Conservation (phyloP, 23 tunicate genomes). For the Clavelina lepadiformis region DNA sequence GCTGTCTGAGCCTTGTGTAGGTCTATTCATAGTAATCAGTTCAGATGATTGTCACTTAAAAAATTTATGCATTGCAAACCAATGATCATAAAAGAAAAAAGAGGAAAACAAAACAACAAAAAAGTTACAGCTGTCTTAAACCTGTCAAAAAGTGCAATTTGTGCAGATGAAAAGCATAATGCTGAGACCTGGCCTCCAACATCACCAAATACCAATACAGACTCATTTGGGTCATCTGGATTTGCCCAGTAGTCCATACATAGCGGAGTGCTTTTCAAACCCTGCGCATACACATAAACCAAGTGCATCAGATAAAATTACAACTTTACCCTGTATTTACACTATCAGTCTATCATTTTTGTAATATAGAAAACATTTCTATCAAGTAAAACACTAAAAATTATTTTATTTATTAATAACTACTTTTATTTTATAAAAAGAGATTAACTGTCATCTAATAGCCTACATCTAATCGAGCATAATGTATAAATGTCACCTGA, state of each 20-base stretch:
- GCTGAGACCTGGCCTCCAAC: slow-evolving; percentile 78
- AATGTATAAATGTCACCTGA: slow-evolving; percentile 54
- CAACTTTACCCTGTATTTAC: background rate
- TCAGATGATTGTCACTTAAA: background rate
- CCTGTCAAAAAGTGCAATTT: slow-evolving; percentile 86
- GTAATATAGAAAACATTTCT: no score
- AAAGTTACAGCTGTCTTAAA: slow-evolving; percentile 1
- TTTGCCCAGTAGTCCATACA: slow-evolving; percentile 84
- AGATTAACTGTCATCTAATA: no score
- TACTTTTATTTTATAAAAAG: no score
- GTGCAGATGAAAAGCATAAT: slow-evolving; percentile 79
- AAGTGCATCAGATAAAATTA: background rate
- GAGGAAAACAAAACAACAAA: background rate
- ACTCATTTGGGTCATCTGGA: slow-evolving; percentile 74
- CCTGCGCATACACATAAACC: slow-evolving; percentile 11
- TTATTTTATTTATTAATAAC: no score
- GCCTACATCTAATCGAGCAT: no score
- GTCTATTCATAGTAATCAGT: slow-evolving; percentile 15
- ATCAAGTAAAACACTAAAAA: no score
- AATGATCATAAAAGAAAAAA: background rate
- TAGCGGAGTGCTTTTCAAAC: slow-evolving; percentile 70
- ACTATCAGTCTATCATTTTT: no score
- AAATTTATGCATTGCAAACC: background rate
- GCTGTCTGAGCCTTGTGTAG: slow-evolving; percentile 51
- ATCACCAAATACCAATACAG: slow-evolving; percentile 79